Evolutionary conservation across 2,113 vertebrate genomes (phyloP), one percentile per base, ranked within the genome.

Genomic region (Gambusia affinis): DNA sequence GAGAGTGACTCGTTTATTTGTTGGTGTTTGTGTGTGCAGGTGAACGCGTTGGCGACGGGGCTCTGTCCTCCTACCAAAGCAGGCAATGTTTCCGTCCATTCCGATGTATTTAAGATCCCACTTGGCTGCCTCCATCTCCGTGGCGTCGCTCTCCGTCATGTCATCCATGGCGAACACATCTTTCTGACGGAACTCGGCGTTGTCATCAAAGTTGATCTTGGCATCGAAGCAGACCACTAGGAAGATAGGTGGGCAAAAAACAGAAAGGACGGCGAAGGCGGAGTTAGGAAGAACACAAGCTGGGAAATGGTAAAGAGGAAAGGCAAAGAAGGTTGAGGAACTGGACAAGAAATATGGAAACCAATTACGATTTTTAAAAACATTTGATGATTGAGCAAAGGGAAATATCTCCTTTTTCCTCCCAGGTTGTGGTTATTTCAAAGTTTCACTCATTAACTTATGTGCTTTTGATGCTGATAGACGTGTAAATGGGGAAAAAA

Each of bases 131-230:
- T 97, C 96, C 0, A 92, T 97, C 92, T 99, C 98, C 19, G 95
- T 96, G 76, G 96, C 96, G 83, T 99, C 97, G 69, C 95, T 97
- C 89, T 98, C 98, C 30, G 95, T 96, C 86, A 95, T 96, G 94
- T 99, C 97, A 61, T 97, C 97, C 98, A 98, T 94, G 80, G 96
- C 97, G 86, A 99, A 99, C 89, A 99, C 96, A 8, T 95, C 94
- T 92, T 97, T 98, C 94, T 99, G 98, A 71, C 98, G 95, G 87
- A 99, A 99, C 93, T 99, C 97, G 0, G 98, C 98, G 0, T 99
- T 99, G 94, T 99, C 98, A 64, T 99, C 98, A 73, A 99, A 99
- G 95, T 97, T 99, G 94, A 99, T 99, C 92, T 99, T 99, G 76
- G 98, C 98, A 90, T 99, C 98, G 82, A 99, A 99, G 91, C 97